Conservation (phyloP, 2,113 vertebrate genomes). For the Scatophagus argus region DNA sequence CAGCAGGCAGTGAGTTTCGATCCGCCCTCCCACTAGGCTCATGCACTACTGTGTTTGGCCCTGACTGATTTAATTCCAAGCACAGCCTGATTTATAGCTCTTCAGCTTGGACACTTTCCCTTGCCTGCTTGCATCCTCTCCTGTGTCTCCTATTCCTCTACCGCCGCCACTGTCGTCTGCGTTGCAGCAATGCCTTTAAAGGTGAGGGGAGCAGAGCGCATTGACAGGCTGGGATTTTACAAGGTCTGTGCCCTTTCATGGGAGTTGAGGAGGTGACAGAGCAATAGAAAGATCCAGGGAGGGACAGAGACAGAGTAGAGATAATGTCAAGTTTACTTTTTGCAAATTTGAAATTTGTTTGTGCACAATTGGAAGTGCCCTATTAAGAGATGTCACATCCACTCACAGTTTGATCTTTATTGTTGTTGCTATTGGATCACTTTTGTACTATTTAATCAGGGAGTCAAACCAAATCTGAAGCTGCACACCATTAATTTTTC, state of each 20-base stretch:
- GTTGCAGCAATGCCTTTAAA: slow-evolving; percentile 43
- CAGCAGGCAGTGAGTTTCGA: background rate
- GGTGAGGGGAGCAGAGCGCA: slow-evolving; percentile 35
- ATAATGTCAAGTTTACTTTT: background rate
- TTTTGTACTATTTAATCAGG: slow-evolving; percentile 30
- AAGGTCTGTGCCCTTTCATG: slow-evolving; percentile 33
- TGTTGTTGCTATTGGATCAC: background rate
- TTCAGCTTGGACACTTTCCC: slow-evolving; percentile 3
- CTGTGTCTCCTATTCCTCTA: background rate
- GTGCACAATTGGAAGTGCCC: background rate
- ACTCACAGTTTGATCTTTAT: background rate
- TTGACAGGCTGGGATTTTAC: slow-evolving; percentile 23
- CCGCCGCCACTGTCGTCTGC: background rate
- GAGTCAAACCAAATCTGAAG: slow-evolving; percentile 27
- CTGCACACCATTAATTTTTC: background rate
- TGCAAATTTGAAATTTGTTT: background rate
- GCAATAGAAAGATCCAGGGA: background rate
- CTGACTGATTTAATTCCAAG: slow-evolving; percentile 43
- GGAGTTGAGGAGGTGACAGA: background rate
- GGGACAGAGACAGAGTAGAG: background rate
- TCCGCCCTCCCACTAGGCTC: background rate
- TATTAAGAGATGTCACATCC: background rate
- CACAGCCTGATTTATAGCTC: slow-evolving; percentile 40
- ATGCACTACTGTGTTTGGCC: slow-evolving; percentile 7
- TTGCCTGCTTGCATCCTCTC: background rate